Base-by-base conservation (phyloP, 2,888 invertebrate species). In the Omphaloscelis lunosa region DNA sequence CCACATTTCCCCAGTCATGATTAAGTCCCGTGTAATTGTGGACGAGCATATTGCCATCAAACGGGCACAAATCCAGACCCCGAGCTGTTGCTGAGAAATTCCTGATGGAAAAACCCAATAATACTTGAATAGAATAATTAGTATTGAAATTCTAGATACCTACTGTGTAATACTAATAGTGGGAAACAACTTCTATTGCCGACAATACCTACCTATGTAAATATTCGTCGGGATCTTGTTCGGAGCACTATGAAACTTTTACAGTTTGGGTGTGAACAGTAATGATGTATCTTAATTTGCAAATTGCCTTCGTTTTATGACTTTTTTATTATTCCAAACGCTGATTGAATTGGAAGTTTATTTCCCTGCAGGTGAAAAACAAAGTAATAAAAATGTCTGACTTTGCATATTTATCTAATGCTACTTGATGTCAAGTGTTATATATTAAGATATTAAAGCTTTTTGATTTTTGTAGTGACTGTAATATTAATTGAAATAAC, bases 321-420 rank as follows among this genome's bases (percentile, higher is more conserved):
- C 83, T 48, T 53, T 83, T 83, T 86, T 83, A 82, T 68, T 67
- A 74, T 39, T 27, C 48, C 39, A 34, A 83, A 83, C 62, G 68
- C 69, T 86, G 61, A 83, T 83, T 83, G 71, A 86, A 83, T 86
- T 82, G 61, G 45, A 72, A 27, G 53, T 83, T 74, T 86, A 78
- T 74, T 59, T 69, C 41, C 62, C 20, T 41, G 17, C 34, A 72
- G 77, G 72, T 78, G 71, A 23, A 83, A 86, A 83, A 83, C 73
- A 83, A 83, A 83, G 58, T 66, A 53, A 74, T 79, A 74, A 78
- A 85, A 72, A 69, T 29, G 73, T 59, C 67, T 8, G 53, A 77
- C 7, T 75, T 56, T 15, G 63, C 29, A 59, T 85, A 61, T 75
- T 70, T 29, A 76, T 76, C 45, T n/a, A 74, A 80, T 81, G 56